Base-by-base conservation (phyloP, 2,797 vertebrate genomes). In the Eidolon dupreanum region DNA sequence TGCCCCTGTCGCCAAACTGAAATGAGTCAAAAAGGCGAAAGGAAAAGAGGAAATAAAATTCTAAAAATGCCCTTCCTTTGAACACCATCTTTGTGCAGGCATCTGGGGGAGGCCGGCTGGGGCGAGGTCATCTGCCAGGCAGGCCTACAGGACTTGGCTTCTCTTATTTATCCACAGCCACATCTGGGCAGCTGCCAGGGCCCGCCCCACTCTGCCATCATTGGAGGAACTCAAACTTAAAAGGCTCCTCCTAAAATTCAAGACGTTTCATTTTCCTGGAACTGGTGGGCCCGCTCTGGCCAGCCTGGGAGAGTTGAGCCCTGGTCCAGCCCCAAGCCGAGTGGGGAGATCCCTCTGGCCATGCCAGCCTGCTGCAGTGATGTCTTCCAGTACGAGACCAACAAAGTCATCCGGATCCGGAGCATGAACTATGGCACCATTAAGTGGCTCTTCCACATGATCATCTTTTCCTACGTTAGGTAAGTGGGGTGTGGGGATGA, bases 371-470 rank as follows among this genome's bases (percentile, higher is more conserved):
- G 15, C 31, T 92, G 73, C 86, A 53, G 46, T 1, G 92, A 87
- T 0, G 16, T 98, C 19, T 98, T 98, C 86, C 98, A 98, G 91
- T 99, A 99, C 10, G 98, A 99, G 65, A 99, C 99, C 9, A 98
- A 89, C 51, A 99, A 99, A 97, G 98, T 99, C 65, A 97, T 98
- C 75, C 97, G 95, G 86, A 98, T 99, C 96, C 98, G 98, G 96
- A 99, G 99, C 82, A 46, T 96, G 85, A 98, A 96, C 87, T 99
- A 99, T 3, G 99, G 99, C 13, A 98, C 98, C 1, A 41, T 99
- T 33, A 99, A 99, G 98, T 99, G 98, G 98, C n/a, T 92, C 12
- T 91, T 99, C 66, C 99, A 98, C 86, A 16, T 65, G 24, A 19
- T 93, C 13, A 98, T 99, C 28, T 97, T 99, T 73, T 77, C 98